Evolutionary conservation across 2,113 vertebrate genomes (phyloP), one percentile per base, ranked within the genome.

Genomic region (Oncorhynchus tshawytscha): DNA sequence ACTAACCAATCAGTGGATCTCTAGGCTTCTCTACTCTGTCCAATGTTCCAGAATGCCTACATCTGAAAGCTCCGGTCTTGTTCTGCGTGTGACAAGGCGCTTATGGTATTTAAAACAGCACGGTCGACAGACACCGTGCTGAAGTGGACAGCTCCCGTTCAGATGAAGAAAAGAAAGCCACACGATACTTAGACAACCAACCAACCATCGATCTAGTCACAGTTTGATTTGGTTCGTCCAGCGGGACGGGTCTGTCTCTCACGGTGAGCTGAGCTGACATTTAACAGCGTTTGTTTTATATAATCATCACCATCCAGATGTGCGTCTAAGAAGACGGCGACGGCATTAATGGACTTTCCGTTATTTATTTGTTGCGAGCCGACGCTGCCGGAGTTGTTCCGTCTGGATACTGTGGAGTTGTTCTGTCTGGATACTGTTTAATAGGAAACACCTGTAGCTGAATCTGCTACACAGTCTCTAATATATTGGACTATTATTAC

Each of bases 81-180:
- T 69, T 78, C 45, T 80, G 89, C 82, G 90, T 88, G 88, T 92
- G 90, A 91, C 83, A 78, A 80, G 80, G 89, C 84, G 87, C 85
- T 90, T 70, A 59, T 81, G 90, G 72, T 90, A 91, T 91, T 92
- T 92, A 91, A 91, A 93, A 84, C 82, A 83, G 74, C 84, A 81
- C 76, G 81, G 62, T 84, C 59, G 67, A 67, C 73, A 83, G 3
- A 16, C 49, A 16, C 13, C 13, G 77, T 79, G 70, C 78, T 70
- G 82, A 82, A 84, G 82, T 89, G 87, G 88, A 89, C 81, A 84
- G 81, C 87, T 84, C 75, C 74, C 69, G 5, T 18, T 5, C 74
- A 65, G 72, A 79, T 27, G 70, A 57, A 78, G 31, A 79, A 34
- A 1, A 67, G 13, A 4, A 4, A 68, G 0, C 9, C 18, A 20